Base-by-base conservation (phyloP, 2,888 invertebrate species). In the Dorcus parallelipipedus region DNA sequence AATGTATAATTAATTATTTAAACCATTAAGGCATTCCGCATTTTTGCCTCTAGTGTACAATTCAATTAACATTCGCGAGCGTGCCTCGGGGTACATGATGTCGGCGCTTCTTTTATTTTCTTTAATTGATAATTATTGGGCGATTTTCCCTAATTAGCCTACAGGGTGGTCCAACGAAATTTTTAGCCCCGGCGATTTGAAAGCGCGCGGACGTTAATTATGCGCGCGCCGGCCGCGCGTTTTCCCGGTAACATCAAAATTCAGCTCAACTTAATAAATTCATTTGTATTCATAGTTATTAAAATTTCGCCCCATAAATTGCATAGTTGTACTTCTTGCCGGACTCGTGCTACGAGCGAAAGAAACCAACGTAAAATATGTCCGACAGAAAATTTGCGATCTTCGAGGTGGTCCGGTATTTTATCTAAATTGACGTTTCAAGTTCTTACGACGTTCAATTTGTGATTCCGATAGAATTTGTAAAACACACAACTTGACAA, bases 91-190 rank as follows among this genome's bases (percentile, higher is more conserved):
- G 50, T 9, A 49, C 43, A 39, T 53, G 53, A 50, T 43, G 56
- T 53, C 53, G 26, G 50, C 49, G 23, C 51, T 71, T 65, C 67
- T 73, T 69, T 72, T 73, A 70, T 71, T 73, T 73, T 67, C 64
- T 67, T 74, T 75, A 73, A 74, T 74, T 76, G 75, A 74, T 75
- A 75, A 76, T 75, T 74, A 75, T 73, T 71, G 72, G 71, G 66
- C 70, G 70, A 74, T 73, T 73, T 59, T 59, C 65, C 69, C 75
- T 75, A 75, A 76, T 76, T 75, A 73, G 72, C 74, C 69, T 71
- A 71, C 75, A 74, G 69, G 76, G 75, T 75, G 75, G 75, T 72
- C 76, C 56, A 45, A 33, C 6, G 26, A 33, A 33, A 33, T 33
- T 33, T 33, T 33, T 33, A 33, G 7, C 26, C 26, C 26, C 26